Evolutionary conservation across 2,888 invertebrate genomes (phyloP).

Genomic region (Chalcosyrphus nemorum): DNA sequence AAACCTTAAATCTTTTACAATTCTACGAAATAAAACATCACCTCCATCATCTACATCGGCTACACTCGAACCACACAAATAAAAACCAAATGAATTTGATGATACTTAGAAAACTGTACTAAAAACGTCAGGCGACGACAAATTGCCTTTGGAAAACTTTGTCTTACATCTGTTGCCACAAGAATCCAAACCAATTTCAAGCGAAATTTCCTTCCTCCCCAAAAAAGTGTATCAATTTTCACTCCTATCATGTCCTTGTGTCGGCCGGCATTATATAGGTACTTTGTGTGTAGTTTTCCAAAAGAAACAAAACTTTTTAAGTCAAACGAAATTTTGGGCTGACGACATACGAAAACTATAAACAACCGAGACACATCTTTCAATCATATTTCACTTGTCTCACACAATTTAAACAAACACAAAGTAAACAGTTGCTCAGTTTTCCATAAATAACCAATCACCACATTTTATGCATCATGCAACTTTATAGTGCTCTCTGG

Average conservation of each 20-base stretch:
- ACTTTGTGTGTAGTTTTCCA: neutral
- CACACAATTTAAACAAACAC: neutral
- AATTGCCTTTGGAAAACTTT: constrained; percentile 5
- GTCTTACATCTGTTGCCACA: constrained; percentile 7
- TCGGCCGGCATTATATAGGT: neutral
- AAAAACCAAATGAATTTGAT: neutral
- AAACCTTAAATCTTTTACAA: neutral
- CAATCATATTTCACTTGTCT: neutral
- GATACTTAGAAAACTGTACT: neutral
- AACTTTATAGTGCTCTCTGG: neutral
- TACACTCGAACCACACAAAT: constrained; percentile 1
- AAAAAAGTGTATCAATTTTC: neutral
- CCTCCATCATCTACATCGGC: neutral
- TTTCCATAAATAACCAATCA: constrained; percentile 14
- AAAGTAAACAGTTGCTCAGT: neutral
- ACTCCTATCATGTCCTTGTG: neutral
- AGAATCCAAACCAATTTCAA: neutral
- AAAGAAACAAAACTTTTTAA: neutral
- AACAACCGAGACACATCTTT: neutral
- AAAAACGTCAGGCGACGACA: neutral
- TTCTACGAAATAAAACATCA: neutral
- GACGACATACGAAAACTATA: neutral
- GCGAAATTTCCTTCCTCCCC: neutral
- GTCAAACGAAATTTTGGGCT: neutral
- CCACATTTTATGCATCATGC: neutral